Base-by-base conservation (phyloP, 2,888 invertebrate genomes). In the Caprella mutica region DNA sequence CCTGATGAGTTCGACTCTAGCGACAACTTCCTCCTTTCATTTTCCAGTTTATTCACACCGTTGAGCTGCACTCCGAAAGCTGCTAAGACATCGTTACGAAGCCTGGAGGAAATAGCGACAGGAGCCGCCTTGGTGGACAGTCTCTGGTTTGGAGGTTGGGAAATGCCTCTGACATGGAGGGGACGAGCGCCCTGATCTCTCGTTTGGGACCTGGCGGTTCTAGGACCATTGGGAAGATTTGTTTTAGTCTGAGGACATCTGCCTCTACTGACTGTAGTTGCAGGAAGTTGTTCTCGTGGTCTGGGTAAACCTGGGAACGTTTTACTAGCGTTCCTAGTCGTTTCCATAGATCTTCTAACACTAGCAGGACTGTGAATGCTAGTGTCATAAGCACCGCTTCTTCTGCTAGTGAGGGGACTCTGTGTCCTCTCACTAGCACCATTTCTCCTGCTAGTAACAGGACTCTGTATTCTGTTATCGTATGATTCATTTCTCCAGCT, bases 1-100 rank as follows among this genome's bases (percentile, higher is more conserved):
- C 61, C 61, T 6, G 61, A 61, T 3, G 61, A 61, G 30, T 58
- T 52, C 9, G 61, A 62, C 38, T 59, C 58, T 9, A 58, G 50
- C 24, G 61, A 62, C 23, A 62, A n/a, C 26, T 62, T 62, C 17
- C 61, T 52, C 17, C 24, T 23, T 38, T 48, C 48, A 17, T 48
- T 30, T 8, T 48, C 29, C 48, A 30, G 48, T 9, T 30, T 30
- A 14, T 27, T 9, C 6, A 48, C 48, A 12, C 48, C 48, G 30
- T 48, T 48, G 27, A 48, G 48, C 21, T 48, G 29, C 29, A 48
- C 48, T 29, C 48, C 48, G 30, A 48, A 48, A 9, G 48, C 48
- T 8, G 48, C 48, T 5, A 48, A 21, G n/a, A 48, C 48, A 12
- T 48, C 48, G 27, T 48, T 30, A 21, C 48, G 48, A 2, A 48